phyloP scores from a whole-genome alignment of 2,888 invertebrate genomes.

The Ophion ellenae region DNA sequence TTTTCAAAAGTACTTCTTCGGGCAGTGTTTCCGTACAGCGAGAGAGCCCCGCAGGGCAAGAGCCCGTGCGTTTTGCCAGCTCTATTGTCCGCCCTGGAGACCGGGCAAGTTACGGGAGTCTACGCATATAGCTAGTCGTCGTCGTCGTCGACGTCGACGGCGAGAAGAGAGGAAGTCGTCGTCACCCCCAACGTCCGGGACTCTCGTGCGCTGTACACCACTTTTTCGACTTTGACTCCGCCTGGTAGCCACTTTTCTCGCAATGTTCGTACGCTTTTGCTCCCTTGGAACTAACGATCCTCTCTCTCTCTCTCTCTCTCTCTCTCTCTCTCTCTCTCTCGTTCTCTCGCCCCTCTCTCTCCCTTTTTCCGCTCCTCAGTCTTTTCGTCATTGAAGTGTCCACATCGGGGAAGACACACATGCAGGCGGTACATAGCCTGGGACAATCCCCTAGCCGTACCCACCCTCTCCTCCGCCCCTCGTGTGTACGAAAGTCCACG shows the following conservation, averaged over 20 bases:
- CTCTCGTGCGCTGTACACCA: conserved; percentile 23
- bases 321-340: neutral
- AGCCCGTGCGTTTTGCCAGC: conserved; percentile 60
- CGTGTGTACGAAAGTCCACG: conserved; percentile 41
- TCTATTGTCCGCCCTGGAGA: conserved; percentile 69
- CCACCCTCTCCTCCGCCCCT: conserved; percentile 14
- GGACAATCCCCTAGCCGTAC: conserved; percentile 20
- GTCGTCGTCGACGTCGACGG: conserved; percentile 32
- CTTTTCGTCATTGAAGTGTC: conserved; percentile 30
- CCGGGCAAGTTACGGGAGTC: conserved; percentile 66
- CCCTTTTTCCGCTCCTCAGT: conserved; percentile 35
- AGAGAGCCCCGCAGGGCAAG: conserved; percentile 48
- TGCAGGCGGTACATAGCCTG: conserved; percentile 39
- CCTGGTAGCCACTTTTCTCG: conserved; percentile 59
- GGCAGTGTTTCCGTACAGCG: conserved; percentile 49
- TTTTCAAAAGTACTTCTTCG: conserved; percentile 63
- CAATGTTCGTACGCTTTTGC: conserved; percentile 45
- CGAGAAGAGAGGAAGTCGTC: conserved; percentile 59
- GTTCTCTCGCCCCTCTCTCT: neutral
- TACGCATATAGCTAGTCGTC: conserved; percentile 22
- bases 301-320: neutral
- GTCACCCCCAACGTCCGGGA: conserved; percentile 63
- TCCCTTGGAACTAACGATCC: conserved; percentile 61
- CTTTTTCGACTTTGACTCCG: conserved; percentile 63
- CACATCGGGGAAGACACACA: conserved; percentile 30